Base-by-base conservation (phyloP, 2,888 invertebrate genomes). In the Melanargia galathea region DNA sequence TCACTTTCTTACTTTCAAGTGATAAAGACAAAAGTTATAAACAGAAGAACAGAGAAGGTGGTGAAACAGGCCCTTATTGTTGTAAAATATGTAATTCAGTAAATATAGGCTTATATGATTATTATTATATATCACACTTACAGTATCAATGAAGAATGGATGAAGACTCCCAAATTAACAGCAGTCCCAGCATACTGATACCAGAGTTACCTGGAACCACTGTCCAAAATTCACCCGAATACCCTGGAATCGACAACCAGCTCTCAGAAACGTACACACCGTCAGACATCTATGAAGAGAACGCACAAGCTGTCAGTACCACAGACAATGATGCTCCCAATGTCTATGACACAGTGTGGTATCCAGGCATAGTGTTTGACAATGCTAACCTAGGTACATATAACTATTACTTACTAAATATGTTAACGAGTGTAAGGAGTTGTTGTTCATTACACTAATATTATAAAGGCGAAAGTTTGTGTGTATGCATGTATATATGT, bases 151-250 rank as follows among this genome's bases (percentile, higher is more conserved):
- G 45, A 60, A 67, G 58, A n/a, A 68, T 68, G 68, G 66, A 68
- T 35, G 66, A 66, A 49, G 65, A 63, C n/a, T 52, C 61, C 6
- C 46, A 58, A 30, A 65, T 8, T 30, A 76, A 74, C 56, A 30
- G 18, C 20, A 33, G 33, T 4, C 73, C 71, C 13, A 76, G 73
- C 7, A 45, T 45, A 20, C 20, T 45, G 20, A 20, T 45, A 20
- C 70, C 71, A 0, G 73, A 71, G n/a, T 67, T 70, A 0, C 76
- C 76, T 0, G 71, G 66, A 24, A 78, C 78, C 18, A 30, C 20
- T 2, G 8, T 10, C 8, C 33, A 8, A 2, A 13, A 18, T 4
- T 13, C 26, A 20, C 40, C 40, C 1, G 54, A 38, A 1, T n/a
- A 20, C 20, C 20, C 11, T 20, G 0, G 20, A 1, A 3, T 4